Base-by-base conservation (phyloP, 2,113 vertebrate species). In the Pangasianodon hypophthalmus region DNA sequence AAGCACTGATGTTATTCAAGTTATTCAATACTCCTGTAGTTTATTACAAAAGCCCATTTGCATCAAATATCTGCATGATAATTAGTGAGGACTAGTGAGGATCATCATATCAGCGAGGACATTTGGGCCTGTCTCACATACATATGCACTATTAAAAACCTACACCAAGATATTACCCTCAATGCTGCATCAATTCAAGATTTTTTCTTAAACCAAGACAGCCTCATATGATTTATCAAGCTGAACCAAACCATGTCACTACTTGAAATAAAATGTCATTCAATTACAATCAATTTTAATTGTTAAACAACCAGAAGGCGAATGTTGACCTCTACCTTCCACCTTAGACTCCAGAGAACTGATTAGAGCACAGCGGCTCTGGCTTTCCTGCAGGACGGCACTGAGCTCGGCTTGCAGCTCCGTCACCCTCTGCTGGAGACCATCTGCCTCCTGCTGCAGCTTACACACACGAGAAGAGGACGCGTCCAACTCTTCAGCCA, bases 381-480 rank as follows among this genome's bases (percentile, higher is more conserved):
- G 96, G 0, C 92, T 92, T n/a, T 96, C 96, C 92, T 96, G 95
- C 90, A 94, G 46, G 5, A 94, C 95, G 0, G 93, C 92, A 0
- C 93, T 94, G 1, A 98, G 95, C 92, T 97, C 95, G 6, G 92
- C 88, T 77, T 95, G 93, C 82, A 97, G 91, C 13, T 96, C 96
- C 83, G 95, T 95, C 71, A 96, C 97, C 92, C 95, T 96, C 94
- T 97, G 97, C 94, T 97, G 96, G 73, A 96, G 96, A 73, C 90
- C 91, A 0, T 96, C 93, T 89, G 96, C 93, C 91, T 98, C 95
- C 93, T 97, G 94, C 93, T 97, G 97, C 83, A 97, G 95, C 4
- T 94, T 93, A 90, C 96, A 96, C 18, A 97, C 93, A 58, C 95
- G 96, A 0, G 95, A 95, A 0, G 96, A 97, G 80, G 96, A 95